Evolutionary conservation across 1,140 invertebrate genomes (phyloP).

Genomic region (Saccostrea echinata): DNA sequence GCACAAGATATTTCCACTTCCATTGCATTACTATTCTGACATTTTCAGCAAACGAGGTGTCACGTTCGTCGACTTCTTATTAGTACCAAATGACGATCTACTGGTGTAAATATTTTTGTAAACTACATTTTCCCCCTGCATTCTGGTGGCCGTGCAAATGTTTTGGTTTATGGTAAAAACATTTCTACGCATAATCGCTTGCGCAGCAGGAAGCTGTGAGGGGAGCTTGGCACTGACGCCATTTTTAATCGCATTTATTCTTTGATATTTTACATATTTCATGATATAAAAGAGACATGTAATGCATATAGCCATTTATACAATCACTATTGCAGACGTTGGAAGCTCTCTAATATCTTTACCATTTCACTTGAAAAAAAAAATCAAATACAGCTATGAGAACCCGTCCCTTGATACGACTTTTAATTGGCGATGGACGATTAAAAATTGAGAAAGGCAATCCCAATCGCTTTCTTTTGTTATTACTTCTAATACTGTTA

Average conservation of each 20-base stretch:
- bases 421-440: conserved; percentile 6
- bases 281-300: conserved; percentile 25
- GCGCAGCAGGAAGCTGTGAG: neutral
- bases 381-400: neutral
- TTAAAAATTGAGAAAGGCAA: neutral
- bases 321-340: neutral
- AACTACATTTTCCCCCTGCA: neutral
- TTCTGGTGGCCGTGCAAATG: conserved; percentile 4
- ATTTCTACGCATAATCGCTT: conserved; percentile 1
- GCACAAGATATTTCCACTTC: conserved; percentile 2
- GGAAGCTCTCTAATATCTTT: neutral
- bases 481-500: neutral
- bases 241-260: conserved; percentile 19
- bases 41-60: neutral
- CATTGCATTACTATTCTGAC: conserved; percentile 3
- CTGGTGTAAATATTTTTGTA: neutral
- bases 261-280: conserved; percentile 27
- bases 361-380: conserved; percentile 8
- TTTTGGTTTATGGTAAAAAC: conserved; percentile 8
- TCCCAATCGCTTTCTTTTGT: neutral
- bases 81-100: neutral
- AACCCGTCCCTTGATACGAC: neutral
- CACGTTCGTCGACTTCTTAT: conserved; percentile 9
- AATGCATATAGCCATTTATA: neutral
- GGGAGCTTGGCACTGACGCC: neutral